These are phyloP conservation scores for Glomeris maerens DNA, from an alignment of 1,140 invertebrate species.

Conservation along the genomic window DNA sequence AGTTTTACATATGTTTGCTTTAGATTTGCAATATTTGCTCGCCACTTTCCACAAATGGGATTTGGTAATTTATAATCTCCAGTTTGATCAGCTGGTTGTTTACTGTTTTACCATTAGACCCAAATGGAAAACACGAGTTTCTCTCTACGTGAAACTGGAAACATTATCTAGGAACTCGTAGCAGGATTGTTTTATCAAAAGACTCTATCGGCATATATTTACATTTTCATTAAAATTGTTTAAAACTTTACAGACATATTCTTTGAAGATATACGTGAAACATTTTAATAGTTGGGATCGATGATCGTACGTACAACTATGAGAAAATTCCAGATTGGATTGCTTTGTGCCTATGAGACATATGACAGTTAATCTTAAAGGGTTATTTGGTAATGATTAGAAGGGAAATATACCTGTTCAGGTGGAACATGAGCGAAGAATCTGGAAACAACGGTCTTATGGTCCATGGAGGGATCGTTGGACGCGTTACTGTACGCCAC, in stretches of 20 bases:
- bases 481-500: slow-evolving; percentile 1
- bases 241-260: background rate
- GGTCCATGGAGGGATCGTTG: background rate
- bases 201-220: too few species aligned
- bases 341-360: background rate
- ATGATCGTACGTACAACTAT: slow-evolving; percentile 5
- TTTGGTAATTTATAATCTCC: too few species aligned
- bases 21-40: too few species aligned
- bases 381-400: background rate
- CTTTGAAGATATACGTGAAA: background rate
- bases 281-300: background rate
- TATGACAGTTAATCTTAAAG: background rate
- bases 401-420: background rate
- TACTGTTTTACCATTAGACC: too few species aligned
- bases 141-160: too few species aligned
- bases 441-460: slow-evolving; percentile 1
- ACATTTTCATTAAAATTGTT: too few species aligned
- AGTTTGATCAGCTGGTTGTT: too few species aligned
- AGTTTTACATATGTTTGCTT: too few species aligned
- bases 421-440: background rate
- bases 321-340: background rate
- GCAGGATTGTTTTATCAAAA: too few species aligned
- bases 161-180: too few species aligned
- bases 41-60: too few species aligned
- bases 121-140: too few species aligned